A percentile compares a stretch with the other conserved stretches of the same genome.
These are phyloP conservation scores for Micromussa lordhowensis DNA, from an alignment of 92 coral and sea anemone genomes.

Conservation along the genomic window DNA sequence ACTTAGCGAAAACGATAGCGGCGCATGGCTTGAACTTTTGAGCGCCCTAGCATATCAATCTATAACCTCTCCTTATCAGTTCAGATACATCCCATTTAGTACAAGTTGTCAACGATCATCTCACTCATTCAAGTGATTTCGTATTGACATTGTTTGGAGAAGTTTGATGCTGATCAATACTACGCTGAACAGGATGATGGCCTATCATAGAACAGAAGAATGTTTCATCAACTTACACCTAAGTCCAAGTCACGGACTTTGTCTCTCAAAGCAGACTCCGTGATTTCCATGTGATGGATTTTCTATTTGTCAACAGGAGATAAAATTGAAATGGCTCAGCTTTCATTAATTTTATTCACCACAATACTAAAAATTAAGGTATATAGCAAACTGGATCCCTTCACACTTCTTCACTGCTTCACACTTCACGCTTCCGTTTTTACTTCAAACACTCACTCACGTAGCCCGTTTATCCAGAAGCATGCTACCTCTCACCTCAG, in stretches of 20 bases:
- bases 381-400: background rate
- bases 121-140: background rate
- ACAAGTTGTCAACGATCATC: background rate
- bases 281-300: constrained; percentile 73
- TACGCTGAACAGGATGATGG: background rate
- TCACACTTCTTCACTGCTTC: too few species aligned
- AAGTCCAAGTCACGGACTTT: constrained; percentile 78
- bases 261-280: constrained; percentile 66
- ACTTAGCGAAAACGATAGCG: background rate
- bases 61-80: background rate
- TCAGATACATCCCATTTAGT: background rate
- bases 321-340: background rate
- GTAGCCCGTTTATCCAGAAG: too few species aligned
- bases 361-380: background rate
- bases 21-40: background rate
- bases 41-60: background rate
- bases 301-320: constrained; percentile 38
- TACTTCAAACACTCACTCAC: too few species aligned
- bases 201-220: background rate
- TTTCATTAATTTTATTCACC: background rate
- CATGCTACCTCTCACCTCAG: constrained; percentile 59
- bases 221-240: constrained; percentile 49
- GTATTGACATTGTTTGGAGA: background rate
- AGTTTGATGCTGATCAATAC: background rate
- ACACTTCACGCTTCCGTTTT: too few species aligned